phyloP scores from a whole-genome alignment of 1,140 invertebrate genomes.

The Drosophila neocordata region DNA sequence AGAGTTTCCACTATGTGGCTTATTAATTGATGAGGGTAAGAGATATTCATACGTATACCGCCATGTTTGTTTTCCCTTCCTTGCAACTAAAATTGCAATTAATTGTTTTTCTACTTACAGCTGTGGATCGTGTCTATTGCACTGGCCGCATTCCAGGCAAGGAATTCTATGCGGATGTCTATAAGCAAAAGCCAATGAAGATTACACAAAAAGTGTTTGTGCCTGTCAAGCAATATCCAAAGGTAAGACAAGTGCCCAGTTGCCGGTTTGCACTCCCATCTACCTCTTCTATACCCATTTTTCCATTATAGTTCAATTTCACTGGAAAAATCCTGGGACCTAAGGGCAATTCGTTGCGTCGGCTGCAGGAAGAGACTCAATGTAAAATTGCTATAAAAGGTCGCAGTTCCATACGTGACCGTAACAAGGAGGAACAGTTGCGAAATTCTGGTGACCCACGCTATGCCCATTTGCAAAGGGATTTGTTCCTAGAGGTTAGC shows the following conservation, averaged over 20 bases:
- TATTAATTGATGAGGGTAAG: slow-evolving; percentile 72
- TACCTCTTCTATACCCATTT: background rate
- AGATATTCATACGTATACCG: background rate
- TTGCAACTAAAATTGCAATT: background rate
- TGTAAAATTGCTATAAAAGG: slow-evolving; percentile 96
- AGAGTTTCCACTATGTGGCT: slow-evolving; percentile 64
- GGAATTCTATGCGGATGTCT: slow-evolving; percentile 78
- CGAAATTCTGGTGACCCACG: slow-evolving; percentile 92
- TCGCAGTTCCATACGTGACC: slow-evolving; percentile 94
- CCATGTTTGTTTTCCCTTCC: background rate
- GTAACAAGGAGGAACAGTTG: slow-evolving; percentile 94
- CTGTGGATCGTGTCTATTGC: slow-evolving; percentile 70
- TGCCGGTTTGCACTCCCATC: background rate
- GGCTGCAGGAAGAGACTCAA: slow-evolving; percentile 94
- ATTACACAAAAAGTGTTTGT: slow-evolving; percentile 91
- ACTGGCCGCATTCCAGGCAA: slow-evolving; percentile 76
- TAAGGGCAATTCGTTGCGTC: slow-evolving; percentile 94
- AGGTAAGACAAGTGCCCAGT: slow-evolving; percentile 84
- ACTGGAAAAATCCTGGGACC: slow-evolving; percentile 96
- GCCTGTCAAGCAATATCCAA: slow-evolving; percentile 91
- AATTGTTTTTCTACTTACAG: slow-evolving; percentile 11
- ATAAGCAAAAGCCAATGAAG: slow-evolving; percentile 88
- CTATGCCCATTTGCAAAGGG: slow-evolving; percentile 93
- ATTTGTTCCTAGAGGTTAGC: slow-evolving; percentile 94
- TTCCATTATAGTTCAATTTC: slow-evolving; percentile 91